Evolutionary conservation across 2,888 invertebrate species (phyloP).

Genomic region (Venusia cambrica): DNA sequence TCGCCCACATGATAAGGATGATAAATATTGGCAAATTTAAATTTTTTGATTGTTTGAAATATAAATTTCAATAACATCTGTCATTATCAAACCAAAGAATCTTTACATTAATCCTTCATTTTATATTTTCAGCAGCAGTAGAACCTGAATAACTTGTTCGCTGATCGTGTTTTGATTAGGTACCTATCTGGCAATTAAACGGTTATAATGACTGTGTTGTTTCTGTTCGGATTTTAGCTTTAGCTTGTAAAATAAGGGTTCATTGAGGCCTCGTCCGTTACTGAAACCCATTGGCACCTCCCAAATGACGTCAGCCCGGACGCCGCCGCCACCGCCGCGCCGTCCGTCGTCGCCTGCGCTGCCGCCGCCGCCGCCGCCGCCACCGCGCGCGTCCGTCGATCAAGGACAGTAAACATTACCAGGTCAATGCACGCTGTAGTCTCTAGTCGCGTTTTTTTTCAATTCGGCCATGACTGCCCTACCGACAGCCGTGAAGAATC

Average conservation of each 20-base stretch:
- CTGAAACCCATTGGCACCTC: constrained; percentile 78
- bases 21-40: too few species aligned
- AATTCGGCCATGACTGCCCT: constrained; percentile 60
- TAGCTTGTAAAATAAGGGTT: constrained; percentile 1
- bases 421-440: constrained; percentile 73
- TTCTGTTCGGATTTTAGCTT: background rate
- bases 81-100: too few species aligned
- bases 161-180: too few species aligned
- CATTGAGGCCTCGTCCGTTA: constrained; percentile 38
- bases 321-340: constrained; percentile 37
- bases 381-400: constrained; percentile 46
- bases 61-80: too few species aligned
- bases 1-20: too few species aligned
- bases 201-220: background rate
- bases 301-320: constrained; percentile 66
- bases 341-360: constrained; percentile 45
- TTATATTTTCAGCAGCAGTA: too few species aligned
- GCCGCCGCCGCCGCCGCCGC: constrained; percentile 43
- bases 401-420: constrained; percentile 79
- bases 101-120: too few species aligned
- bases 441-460: constrained; percentile 59
- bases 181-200: too few species aligned
- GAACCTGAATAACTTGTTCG: too few species aligned
- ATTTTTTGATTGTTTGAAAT: too few species aligned
- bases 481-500: constrained; percentile 48